Evolutionary conservation across 2,888 invertebrate genomes (phyloP).

Genomic region (Priocnemis perturbator): DNA sequence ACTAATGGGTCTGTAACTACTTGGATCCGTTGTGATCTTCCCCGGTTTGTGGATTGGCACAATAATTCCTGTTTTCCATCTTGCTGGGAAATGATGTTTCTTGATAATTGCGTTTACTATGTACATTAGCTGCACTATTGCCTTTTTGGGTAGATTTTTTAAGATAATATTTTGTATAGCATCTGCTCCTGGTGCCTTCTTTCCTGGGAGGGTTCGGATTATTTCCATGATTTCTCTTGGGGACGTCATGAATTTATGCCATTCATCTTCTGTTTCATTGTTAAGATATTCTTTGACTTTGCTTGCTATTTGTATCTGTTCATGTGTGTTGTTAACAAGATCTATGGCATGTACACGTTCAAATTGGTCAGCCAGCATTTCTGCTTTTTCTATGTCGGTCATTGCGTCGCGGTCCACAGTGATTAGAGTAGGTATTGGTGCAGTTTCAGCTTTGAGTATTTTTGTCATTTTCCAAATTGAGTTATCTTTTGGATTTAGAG

Average conservation of each 20-base stretch:
- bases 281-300: conserved; percentile 11
- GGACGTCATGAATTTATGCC: conserved; percentile 8
- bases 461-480: conserved; percentile 39
- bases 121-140: conserved; percentile 15
- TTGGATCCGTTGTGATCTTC: conserved; percentile 23
- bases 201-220: conserved; percentile 5
- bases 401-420: conserved; percentile 18
- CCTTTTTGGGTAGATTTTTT: conserved; percentile 20
- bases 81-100: conserved; percentile 20
- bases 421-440: conserved; percentile 26
- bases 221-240: conserved; percentile 24
- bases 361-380: conserved; percentile 36
- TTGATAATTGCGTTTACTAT: conserved; percentile 18
- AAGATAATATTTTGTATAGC: conserved; percentile 19
- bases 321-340: conserved; percentile 27
- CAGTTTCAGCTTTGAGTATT: conserved; percentile 30
- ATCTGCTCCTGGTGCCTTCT: conserved; percentile 20
- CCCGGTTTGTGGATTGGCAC: conserved; percentile 36
- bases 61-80: conserved; percentile 36
- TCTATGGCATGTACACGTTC: conserved; percentile 38
- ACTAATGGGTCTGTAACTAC: conserved; percentile 46
- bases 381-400: conserved; percentile 37
- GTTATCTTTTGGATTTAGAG: conserved; percentile 27
- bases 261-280: neutral
- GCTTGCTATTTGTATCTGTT: conserved; percentile 31